These are phyloP conservation scores for Pycnomerus fuliginosus DNA, from an alignment of 2,888 invertebrate genomes.

Conservation along the genomic window DNA sequence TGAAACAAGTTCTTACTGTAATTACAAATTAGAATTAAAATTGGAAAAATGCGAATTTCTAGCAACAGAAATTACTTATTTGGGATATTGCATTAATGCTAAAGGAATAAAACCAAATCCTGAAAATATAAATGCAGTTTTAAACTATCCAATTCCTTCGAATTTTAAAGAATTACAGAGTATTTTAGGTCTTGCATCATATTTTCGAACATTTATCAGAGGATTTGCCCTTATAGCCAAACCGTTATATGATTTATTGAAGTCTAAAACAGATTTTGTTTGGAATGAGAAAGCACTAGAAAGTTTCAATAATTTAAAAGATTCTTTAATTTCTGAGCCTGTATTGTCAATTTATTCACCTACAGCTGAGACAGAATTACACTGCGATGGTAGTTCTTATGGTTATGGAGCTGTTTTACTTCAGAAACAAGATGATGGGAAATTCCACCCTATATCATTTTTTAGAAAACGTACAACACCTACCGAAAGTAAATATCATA, in stretches of 20 bases:
- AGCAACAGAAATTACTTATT: not conserved
- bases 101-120: not conserved
- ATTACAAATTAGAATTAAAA: not conserved
- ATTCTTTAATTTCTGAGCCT: not conserved
- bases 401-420: constrained; percentile 3
- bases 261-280: not conserved
- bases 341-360: constrained; percentile 1
- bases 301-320: not conserved
- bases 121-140: not conserved
- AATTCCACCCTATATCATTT: not conserved
- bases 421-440: constrained; percentile 1
- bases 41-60: constrained; percentile 1
- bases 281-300: not conserved
- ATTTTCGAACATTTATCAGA: constrained; percentile 2
- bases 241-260: not conserved
- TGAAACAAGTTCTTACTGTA: constrained; percentile 1
- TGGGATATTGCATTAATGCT: constrained; percentile 2
- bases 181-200: constrained; percentile 1
- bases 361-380: not conserved
- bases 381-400: not conserved
- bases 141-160: not conserved
- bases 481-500: no score
- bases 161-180: not conserved
- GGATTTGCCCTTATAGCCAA: not conserved
- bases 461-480: constrained; percentile 1